Evolutionary conservation across 1,140 invertebrate genomes (phyloP).

Genomic region (Neodiprion fabricii): DNA sequence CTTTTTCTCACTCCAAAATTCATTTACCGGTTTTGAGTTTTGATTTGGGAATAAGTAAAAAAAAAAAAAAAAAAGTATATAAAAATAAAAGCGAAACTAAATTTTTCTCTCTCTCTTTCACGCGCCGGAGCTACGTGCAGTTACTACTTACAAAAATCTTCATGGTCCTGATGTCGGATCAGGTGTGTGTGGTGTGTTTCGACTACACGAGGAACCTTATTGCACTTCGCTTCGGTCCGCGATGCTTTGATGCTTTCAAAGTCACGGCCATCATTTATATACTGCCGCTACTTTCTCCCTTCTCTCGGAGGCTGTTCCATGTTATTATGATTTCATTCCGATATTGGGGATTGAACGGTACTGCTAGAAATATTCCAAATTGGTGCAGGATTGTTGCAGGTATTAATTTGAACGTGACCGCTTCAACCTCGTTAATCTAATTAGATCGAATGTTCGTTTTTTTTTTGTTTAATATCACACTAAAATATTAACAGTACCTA

Average conservation of each 20-base stretch:
- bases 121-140: neutral
- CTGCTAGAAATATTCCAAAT: too few relatives aligned
- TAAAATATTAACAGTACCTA: too few relatives aligned
- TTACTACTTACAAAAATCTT: conserved; percentile 50
- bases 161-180: conserved; percentile 34
- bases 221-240: conserved; percentile 14
- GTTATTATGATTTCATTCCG: conserved; percentile 2
- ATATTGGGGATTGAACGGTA: neutral
- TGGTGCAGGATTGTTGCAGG: too few relatives aligned
- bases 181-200: neutral
- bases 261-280: conserved; percentile 61
- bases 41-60: neutral
- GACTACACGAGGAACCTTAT: neutral
- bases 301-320: conserved; percentile 36
- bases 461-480: too few relatives aligned
- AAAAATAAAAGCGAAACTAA: neutral
- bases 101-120: neutral
- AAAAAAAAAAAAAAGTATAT: conserved; percentile 9
- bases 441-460: too few relatives aligned
- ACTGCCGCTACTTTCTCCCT: conserved; percentile 58
- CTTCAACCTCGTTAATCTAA: too few relatives aligned
- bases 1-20: too few relatives aligned
- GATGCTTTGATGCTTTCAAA: conserved; percentile 54
- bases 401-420: too few relatives aligned
- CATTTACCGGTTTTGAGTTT: too few relatives aligned